Evolutionary conservation across 2,888 invertebrate species (phyloP), one percentile per base, ranked within the genome.

Genomic region (Oegoconia quadripuncta): DNA sequence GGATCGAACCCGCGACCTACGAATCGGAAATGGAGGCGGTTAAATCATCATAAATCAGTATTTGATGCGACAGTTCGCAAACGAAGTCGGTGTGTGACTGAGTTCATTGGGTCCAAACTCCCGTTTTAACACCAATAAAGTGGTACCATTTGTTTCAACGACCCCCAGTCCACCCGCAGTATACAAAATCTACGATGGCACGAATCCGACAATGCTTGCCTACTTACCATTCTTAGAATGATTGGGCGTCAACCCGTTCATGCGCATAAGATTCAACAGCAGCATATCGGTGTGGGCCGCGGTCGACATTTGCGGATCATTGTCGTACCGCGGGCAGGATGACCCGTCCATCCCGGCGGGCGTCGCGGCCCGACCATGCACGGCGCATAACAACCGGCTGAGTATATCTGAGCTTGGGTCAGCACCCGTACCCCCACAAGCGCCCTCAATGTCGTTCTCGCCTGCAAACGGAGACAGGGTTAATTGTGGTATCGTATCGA

Each of bases 221-320:
- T n/a, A 6, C 66, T 60, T 11, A 78, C 81, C 68, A 31, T 73
- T 68, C 23, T 64, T 62, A n/a, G 61, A 44, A 36, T 61, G 68
- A 26, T 62, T 65, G n/a, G 74, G 73, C 38, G 81, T 73, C 38
- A 83, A 56, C 11, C 83, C 83, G 47, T 84, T 83, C 48, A 83
- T 82, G 25, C 83, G 68, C 84, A 86, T 84, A 26, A 86, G 68
- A 44, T 84, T 83, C 23, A 82, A 56, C 47, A 86, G 69, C 56
- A 86, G 53, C 82, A 84, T 82, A 50, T 84, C 84, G 0, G 83
- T 80, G 52, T 82, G 82, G 13, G 78, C 77, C 3, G 82, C 67
- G 0, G 74, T 72, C 16, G 79, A 78, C 34, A 77, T 43, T 58
- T 79, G 80, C 42, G 79, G 76, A 57, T 80, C 81, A 41, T 46